Evolutionary conservation across 2,888 invertebrate species (phyloP).

Genomic region (Rhabditoides inermis): DNA sequence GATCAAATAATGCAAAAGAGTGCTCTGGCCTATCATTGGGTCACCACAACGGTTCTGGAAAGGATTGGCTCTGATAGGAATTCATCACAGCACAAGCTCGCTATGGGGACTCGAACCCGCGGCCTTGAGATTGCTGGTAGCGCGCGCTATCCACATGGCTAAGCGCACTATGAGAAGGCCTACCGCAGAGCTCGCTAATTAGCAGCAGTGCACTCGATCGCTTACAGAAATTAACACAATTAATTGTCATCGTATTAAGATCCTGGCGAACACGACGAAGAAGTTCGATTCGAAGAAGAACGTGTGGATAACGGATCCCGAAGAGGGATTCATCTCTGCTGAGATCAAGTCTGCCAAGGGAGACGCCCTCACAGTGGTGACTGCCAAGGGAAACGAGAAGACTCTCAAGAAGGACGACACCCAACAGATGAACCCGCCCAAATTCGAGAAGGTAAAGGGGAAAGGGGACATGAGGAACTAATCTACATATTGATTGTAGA

Average conservation of each 20-base stretch:
- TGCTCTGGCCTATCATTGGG: neutral
- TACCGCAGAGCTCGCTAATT: no score
- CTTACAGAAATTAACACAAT: neutral
- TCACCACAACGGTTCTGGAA: no score
- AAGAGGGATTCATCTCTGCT: constrained; percentile 87
- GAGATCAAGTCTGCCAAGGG: constrained; percentile 92
- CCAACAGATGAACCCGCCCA: constrained; percentile 90
- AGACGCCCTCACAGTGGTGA: constrained; percentile 83
- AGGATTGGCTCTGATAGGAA: no score
- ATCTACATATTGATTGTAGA: neutral
- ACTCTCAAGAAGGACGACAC: constrained; percentile 50
- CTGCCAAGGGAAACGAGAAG: constrained; percentile 74
- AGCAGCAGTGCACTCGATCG: neutral
- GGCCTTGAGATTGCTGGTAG: no score
- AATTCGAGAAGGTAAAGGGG: constrained; percentile 88
- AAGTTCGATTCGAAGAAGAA: constrained; percentile 86
- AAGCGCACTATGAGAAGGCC: neutral
- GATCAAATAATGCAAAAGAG: constrained; percentile 7
- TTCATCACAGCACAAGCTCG: no score
- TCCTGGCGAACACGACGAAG: constrained; percentile 41
- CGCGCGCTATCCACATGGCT: no score
- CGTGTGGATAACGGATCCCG: constrained; percentile 96
- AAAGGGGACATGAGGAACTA: neutral
- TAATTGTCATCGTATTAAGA: no score
- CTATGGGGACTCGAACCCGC: no score